phyloP scores from a whole-genome alignment of 92 coral and sea anemone species.

The Palythoa grandiflora region DNA sequence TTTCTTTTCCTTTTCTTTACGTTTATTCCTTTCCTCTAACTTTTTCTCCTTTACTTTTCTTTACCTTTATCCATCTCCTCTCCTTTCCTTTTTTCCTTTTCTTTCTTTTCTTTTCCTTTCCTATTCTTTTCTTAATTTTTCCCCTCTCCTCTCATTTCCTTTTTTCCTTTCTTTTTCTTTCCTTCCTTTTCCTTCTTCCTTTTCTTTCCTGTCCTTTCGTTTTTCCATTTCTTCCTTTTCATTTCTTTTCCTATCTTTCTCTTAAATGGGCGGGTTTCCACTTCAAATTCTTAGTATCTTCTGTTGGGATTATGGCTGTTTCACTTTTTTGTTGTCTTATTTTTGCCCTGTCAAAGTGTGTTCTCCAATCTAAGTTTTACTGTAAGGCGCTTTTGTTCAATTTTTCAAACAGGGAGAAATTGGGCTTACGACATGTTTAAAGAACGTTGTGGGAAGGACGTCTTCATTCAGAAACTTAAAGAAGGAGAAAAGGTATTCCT shows the following conservation, averaged over 20 bases:
- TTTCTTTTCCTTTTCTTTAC: background rate
- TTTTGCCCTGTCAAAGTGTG: background rate
- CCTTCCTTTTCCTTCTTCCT: background rate
- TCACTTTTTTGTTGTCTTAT: background rate
- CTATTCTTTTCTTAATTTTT: background rate
- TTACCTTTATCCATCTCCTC: too few relatives aligned
- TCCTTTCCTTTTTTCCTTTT: background rate
- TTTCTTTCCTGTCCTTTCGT: background rate
- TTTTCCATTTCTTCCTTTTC: background rate
- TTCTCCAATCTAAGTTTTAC: background rate
- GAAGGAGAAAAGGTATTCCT: conserved; percentile 24
- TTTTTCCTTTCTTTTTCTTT: background rate
- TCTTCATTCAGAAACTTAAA: background rate
- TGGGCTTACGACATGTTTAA: conserved; percentile 26
- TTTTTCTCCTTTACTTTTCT: background rate
- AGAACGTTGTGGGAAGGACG: conserved; percentile 27
- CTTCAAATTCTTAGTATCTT: background rate
- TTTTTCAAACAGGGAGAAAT: conserved; percentile 36
- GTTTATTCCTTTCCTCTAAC: too few relatives aligned
- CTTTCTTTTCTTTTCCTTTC: background rate
- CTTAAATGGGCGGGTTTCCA: background rate
- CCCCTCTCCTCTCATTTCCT: background rate
- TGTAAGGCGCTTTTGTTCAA: background rate
- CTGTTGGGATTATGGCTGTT: background rate
- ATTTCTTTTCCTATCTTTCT: background rate